Evolutionary conservation across 2,888 invertebrate species (phyloP), one percentile per base, ranked within the genome.

Genomic region (Himalopsyche kuldschensis): DNA sequence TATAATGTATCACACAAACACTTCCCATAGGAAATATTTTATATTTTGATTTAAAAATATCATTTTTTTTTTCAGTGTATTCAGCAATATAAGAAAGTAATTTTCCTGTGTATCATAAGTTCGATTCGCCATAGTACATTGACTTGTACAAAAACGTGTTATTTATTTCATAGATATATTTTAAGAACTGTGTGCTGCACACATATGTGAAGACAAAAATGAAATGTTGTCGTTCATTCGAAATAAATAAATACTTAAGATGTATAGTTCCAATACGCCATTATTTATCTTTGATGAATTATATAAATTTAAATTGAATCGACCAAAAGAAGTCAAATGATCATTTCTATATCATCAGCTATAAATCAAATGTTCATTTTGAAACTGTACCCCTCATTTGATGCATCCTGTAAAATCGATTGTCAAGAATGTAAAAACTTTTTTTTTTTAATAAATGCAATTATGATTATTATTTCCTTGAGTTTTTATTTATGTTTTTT

Each of bases 121-220:
- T 69, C 30, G 30, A 69, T 69, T 69, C 69, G 69, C 69, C 69
- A 69, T 69, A 69, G 69, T 69, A 27, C 69, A 3, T 30, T 69
- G 30, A 69, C 69, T 27, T 69, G 69, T 69, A 69, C 69, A 69
- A 55, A n/a, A 69, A 69, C 69, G 69, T 69, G 69, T 69, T 69
- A 69, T 69, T 69, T 69, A 69, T 69, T 69, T 69, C 69, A 69
- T 69, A 69, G 69, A 69, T 69, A 69, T 69, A 69, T 69, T 69
- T 27, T 69, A 69, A 69, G 69, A 69, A 69, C 69, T 69, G n/a
- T 1, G 27, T 30, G 1, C 11, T 69, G 3, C 69, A 27, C 2
- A 69, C 10, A 69, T 30, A 69, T 69, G 30, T 11, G 27, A 15
- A 69, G 69, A 69, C 69, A 63, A 69, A 69, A 69, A 69, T 27